Evolutionary conservation across 2,113 vertebrate genomes (phyloP).

Genomic region (Tetrao urogallus): DNA sequence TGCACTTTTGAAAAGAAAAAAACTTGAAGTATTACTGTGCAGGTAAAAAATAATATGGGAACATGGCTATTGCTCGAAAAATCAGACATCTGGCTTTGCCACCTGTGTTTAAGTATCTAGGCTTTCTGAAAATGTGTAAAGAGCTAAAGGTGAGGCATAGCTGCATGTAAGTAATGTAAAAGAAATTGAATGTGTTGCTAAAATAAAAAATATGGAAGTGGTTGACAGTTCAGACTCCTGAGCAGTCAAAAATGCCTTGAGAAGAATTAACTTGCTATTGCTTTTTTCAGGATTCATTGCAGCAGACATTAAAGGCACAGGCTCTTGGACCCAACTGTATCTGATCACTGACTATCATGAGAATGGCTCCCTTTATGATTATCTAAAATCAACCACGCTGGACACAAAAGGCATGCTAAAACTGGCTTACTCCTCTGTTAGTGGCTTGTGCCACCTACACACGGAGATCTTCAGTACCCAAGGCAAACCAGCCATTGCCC

Average conservation of each 20-base stretch:
- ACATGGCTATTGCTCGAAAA: neutral
- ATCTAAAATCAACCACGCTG: conserved; percentile 93
- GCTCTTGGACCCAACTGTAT: conserved; percentile 97
- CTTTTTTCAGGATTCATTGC: conserved; percentile 90
- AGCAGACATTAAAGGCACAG: conserved; percentile 97
- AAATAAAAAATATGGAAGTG: neutral
- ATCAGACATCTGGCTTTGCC: neutral
- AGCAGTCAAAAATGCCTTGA: neutral
- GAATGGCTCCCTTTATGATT: conserved; percentile 95
- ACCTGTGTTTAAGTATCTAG: neutral
- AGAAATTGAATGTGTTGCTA: neutral
- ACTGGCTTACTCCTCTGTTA: conserved; percentile 92
- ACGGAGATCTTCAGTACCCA: conserved; percentile 98
- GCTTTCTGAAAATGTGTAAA: neutral
- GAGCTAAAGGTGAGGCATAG: neutral
- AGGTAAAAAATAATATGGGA: neutral
- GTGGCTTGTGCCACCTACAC: conserved; percentile 94
- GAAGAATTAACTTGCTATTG: neutral
- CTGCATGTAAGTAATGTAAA: neutral
- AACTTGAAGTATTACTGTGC: neutral
- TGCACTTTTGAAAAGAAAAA: neutral
- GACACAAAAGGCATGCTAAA: conserved; percentile 91
- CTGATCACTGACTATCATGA: conserved; percentile 98
- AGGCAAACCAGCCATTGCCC: conserved; percentile 96
- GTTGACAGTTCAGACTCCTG: neutral